Percentiles rank a stretch among this genome's conserved stretches.
Conservation (phyloP, 2,113 vertebrate genomes). For the Engraulis encrasicolus region DNA sequence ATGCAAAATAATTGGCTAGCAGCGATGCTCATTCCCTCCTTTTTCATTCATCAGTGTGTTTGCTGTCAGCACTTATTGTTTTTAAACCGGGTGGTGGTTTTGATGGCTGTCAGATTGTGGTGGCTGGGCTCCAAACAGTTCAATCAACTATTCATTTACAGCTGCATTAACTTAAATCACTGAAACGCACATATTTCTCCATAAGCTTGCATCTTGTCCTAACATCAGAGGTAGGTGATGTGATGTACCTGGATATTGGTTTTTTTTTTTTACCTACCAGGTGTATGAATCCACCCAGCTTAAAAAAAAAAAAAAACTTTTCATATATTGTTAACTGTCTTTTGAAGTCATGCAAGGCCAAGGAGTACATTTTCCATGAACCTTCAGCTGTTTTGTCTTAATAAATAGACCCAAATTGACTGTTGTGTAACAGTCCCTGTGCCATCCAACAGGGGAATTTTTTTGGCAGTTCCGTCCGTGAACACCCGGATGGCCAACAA, state of each 20-base stretch:
- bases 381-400: neutral
- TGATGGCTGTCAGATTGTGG: neutral
- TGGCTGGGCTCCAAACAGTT: neutral
- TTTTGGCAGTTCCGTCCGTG: neutral
- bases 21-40: neutral
- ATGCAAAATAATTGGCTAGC: neutral
- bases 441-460: neutral
- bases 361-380: neutral
- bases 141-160: neutral
- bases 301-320: neutral
- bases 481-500: neutral
- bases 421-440: neutral
- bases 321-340: neutral
- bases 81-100: neutral
- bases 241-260: too few relatives aligned
- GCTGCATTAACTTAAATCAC: neutral
- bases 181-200: neutral
- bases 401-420: neutral
- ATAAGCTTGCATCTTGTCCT: neutral
- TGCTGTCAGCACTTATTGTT: neutral
- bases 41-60: neutral
- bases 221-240: neutral
- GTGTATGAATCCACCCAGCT: neutral
- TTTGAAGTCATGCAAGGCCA: neutral
- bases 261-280: neutral